Conservation (phyloP, 2,113 vertebrate genomes). For the Notarius quadriscutis region DNA sequence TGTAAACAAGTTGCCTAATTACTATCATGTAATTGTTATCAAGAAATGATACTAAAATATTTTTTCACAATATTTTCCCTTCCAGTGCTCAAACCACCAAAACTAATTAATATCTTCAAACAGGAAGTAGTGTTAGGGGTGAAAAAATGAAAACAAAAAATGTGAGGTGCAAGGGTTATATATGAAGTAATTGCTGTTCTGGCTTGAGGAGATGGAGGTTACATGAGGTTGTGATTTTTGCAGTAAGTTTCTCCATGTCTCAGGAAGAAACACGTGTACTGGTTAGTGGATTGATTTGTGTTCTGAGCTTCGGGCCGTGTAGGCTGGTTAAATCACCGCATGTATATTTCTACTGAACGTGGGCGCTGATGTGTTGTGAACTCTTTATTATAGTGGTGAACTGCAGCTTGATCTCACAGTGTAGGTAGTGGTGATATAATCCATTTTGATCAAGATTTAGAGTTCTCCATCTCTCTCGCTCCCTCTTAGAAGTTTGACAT, state of each 20-base stretch:
- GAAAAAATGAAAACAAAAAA: background rate
- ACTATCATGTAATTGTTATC: background rate
- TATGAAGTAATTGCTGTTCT: background rate
- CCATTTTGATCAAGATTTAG: slow-evolving; percentile 28
- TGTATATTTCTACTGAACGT: slow-evolving; percentile 59
- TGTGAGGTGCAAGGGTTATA: background rate
- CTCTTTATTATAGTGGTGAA: slow-evolving; percentile 25
- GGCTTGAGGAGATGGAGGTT: background rate
- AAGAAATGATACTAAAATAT: slow-evolving; percentile 6
- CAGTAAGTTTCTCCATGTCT: background rate
- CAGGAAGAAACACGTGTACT: background rate
- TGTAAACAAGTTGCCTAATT: slow-evolving; percentile 4
- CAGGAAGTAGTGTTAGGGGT: background rate
- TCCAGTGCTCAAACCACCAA: background rate
- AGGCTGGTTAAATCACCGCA: background rate
- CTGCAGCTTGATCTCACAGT: slow-evolving; percentile 23
- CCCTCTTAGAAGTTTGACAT: slow-evolving; percentile 29
- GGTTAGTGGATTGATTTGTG: slow-evolving; percentile 8
- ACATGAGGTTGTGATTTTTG: background rate
- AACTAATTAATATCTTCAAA: slow-evolving; percentile 3
- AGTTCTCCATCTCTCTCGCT: slow-evolving; percentile 14
- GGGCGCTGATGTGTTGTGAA: slow-evolving; percentile 61
- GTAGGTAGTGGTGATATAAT: slow-evolving; percentile 42
- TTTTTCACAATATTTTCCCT: background rate
- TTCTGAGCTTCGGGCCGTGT: background rate